phyloP scores from a whole-genome alignment of 1,140 invertebrate species.

The Heliconius melpomene region DNA sequence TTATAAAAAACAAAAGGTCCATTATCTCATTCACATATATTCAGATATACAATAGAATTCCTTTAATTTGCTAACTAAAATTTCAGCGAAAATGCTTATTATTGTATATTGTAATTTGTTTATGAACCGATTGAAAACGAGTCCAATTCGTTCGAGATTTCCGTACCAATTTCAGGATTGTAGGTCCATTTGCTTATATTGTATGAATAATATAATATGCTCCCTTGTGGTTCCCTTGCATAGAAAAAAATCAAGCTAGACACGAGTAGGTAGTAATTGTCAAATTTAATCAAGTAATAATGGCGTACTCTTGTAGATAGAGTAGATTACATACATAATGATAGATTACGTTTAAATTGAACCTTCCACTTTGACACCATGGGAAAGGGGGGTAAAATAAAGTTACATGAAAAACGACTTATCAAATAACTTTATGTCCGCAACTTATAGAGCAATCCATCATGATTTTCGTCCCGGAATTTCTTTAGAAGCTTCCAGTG shows the following conservation, averaged over 20 bases:
- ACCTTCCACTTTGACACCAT: background rate
- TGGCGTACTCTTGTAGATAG: background rate
- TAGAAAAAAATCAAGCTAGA: no score
- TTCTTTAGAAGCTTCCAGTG: conserved; percentile 17
- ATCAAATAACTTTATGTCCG: conserved; percentile 23
- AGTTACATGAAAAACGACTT: conserved; percentile 29
- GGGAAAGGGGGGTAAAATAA: background rate
- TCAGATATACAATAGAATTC: background rate
- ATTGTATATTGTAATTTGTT: no score
- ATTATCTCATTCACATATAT: background rate
- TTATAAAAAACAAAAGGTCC: background rate
- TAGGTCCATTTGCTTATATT: no score
- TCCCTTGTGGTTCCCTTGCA: no score
- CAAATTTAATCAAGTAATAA: background rate
- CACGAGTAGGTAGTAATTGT: background rate
- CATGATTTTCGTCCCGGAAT: conserved; percentile 19
- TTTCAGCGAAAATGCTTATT: background rate
- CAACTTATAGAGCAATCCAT: conserved; percentile 31
- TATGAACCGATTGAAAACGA: no score
- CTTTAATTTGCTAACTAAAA: background rate
- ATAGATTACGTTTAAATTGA: background rate
- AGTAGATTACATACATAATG: background rate
- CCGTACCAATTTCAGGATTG: no score
- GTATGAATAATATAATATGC: no score
- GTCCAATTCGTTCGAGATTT: no score